Evolutionary conservation across 1,140 invertebrate genomes (phyloP).

Genomic region (Tetranychus urticae): DNA sequence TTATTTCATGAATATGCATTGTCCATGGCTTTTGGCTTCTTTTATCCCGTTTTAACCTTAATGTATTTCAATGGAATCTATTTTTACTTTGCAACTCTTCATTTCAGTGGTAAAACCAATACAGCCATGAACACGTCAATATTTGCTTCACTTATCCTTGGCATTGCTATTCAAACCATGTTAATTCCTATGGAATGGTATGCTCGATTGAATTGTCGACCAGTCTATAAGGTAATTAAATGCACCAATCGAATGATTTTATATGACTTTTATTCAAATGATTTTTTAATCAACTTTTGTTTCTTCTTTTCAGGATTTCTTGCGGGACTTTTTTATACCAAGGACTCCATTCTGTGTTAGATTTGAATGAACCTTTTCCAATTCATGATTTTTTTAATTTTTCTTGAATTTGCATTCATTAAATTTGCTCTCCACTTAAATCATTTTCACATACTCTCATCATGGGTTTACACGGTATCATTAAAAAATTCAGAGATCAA

Average conservation of each 20-base stretch:
- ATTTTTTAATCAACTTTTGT: background rate
- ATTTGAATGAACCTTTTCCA: background rate
- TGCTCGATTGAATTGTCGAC: background rate
- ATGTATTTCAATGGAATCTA: constrained; percentile 21
- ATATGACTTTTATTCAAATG: too few species aligned
- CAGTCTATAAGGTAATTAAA: background rate
- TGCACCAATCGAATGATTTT: too few species aligned
- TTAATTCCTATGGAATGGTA: background rate
- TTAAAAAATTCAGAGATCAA: too few species aligned
- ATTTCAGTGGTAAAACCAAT: background rate
- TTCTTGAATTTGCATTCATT: too few species aligned
- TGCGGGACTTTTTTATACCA: background rate
- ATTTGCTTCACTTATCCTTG: background rate
- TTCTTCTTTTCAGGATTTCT: background rate
- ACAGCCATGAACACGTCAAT: background rate
- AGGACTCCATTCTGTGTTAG: background rate
- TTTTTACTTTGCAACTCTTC: background rate
- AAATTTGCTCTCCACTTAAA: too few species aligned
- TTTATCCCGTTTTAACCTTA: constrained; percentile 25
- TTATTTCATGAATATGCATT: constrained; percentile 27
- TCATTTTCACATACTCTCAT: too few species aligned
- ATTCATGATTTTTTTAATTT: too few species aligned
- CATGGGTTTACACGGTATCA: too few species aligned
- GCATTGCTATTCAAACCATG: background rate
- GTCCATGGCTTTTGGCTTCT: constrained; percentile 22